Percentiles rank a stretch among this genome's conserved stretches.
Evolutionary conservation across 30 jellyfish, hydroid and myxozoan species (phyloP).

Genomic region (Cassiopea andromeda): DNA sequence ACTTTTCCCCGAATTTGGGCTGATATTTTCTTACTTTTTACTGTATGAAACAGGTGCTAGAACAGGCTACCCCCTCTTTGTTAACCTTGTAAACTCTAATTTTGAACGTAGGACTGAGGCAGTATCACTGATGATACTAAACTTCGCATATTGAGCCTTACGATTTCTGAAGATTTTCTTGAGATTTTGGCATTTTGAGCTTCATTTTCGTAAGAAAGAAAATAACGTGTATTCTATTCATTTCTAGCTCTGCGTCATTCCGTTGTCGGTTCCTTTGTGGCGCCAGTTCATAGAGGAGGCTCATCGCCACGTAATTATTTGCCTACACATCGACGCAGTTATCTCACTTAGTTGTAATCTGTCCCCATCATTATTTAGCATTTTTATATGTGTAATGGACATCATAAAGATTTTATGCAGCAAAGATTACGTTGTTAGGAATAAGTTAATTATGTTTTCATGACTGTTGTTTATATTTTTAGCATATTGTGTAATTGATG

Average conservation of each 20-base stretch:
- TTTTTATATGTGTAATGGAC: too few species aligned
- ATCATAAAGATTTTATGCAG: background rate
- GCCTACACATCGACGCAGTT: constrained; percentile 11
- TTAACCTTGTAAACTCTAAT: too few species aligned
- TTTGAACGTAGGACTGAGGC: too few species aligned
- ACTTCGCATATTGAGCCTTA: too few species aligned
- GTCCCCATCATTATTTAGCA: background rate
- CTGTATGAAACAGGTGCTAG: too few species aligned
- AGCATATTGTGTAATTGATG: background rate
- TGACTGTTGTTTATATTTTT: background rate
- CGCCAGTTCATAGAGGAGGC: constrained; percentile 16
- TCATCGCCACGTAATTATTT: constrained; percentile 22
- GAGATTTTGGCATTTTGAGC: too few species aligned
- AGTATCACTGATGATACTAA: too few species aligned
- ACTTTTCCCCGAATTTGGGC: too few species aligned
- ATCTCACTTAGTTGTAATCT: constrained; percentile 5
- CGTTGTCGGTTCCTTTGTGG: constrained; percentile 20
- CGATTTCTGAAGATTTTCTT: too few species aligned
- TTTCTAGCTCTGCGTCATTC: constrained; percentile 21
- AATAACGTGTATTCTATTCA: background rate
- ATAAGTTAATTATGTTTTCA: background rate
- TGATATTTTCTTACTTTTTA: too few species aligned
- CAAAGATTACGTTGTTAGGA: background rate
- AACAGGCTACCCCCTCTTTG: too few species aligned
- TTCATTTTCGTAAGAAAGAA: too few species aligned